Evolutionary conservation across 2,888 invertebrate genomes (phyloP).

Genomic region (Cheilosia vulpina): DNA sequence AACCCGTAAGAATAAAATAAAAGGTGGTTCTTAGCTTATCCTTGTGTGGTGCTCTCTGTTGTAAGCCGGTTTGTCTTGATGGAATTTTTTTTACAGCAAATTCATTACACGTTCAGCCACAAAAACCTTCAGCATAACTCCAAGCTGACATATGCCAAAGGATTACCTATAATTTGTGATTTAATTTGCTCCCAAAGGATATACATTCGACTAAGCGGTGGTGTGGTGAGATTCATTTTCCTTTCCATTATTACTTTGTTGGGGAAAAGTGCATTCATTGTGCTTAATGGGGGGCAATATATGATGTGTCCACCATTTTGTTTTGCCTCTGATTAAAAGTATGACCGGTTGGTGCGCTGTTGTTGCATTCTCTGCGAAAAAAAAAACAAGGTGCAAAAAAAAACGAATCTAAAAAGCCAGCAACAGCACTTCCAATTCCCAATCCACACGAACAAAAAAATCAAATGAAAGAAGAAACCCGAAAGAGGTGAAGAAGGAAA

Average conservation of each 20-base stretch:
- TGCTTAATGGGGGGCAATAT: slow-evolving; percentile 55
- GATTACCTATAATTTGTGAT: slow-evolving; percentile 20
- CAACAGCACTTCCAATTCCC: background rate
- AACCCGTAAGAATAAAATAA: slow-evolving; percentile 30
- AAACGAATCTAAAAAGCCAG: slow-evolving; percentile 28
- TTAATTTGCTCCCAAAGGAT: slow-evolving; percentile 9
- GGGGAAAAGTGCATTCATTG: slow-evolving; percentile 29
- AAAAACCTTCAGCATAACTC: background rate
- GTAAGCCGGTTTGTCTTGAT: slow-evolving; percentile 32
- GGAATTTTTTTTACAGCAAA: background rate
- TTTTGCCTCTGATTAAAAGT: slow-evolving; percentile 76
- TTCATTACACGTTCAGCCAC: background rate
- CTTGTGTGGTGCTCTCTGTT: slow-evolving; percentile 35
- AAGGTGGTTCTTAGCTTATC: slow-evolving; percentile 36
- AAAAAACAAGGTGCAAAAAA: background rate
- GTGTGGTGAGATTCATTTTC: slow-evolving; percentile 42
- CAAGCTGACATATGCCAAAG: background rate
- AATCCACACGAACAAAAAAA: slow-evolving; percentile 1
- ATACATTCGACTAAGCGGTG: slow-evolving; percentile 6
- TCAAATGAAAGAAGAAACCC: background rate
- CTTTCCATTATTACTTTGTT: background rate
- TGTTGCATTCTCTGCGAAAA: slow-evolving; percentile 68
- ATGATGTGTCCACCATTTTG: slow-evolving; percentile 80
- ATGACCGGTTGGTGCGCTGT: slow-evolving; percentile 76
- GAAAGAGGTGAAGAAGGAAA: slow-evolving; percentile 28